Percentiles rank a stretch among this genome's conserved stretches.
These are phyloP conservation scores for Lasaia peninsularis DNA, from an alignment of 1,140 invertebrate species.

Conservation along the genomic window DNA sequence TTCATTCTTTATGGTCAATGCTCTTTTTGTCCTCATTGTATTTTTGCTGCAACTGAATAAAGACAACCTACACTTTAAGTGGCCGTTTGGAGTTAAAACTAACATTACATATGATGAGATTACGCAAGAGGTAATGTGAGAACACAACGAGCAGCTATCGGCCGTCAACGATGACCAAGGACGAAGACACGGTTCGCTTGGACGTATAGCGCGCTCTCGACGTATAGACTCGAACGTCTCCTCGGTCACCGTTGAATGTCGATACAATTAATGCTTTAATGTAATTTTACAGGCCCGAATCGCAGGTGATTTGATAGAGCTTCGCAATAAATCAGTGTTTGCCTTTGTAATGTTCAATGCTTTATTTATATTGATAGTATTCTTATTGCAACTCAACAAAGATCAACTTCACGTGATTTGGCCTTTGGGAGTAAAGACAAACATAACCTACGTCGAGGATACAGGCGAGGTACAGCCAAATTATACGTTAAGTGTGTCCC, in stretches of 20 bases:
- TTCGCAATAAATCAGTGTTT: slow-evolving; percentile 97
- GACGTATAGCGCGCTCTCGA: too few relatives aligned
- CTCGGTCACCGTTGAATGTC: slow-evolving; percentile 71
- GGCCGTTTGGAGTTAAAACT: slow-evolving; percentile 95
- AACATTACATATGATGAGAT: slow-evolving; percentile 94
- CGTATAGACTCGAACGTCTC: too few relatives aligned
- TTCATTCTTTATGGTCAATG: slow-evolving; percentile 98
- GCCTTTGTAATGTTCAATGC: slow-evolving; percentile 99
- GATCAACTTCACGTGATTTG: slow-evolving; percentile 96
- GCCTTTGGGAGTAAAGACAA: slow-evolving; percentile 95
- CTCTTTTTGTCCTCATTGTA: slow-evolving; percentile 98
- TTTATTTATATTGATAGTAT: slow-evolving; percentile 98
- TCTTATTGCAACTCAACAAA: slow-evolving; percentile 98
- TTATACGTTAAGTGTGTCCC: slow-evolving; percentile 64
- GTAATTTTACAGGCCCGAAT: slow-evolving; percentile 88
- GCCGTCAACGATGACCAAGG: slow-evolving; percentile 70
- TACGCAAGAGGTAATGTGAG: slow-evolving; percentile 89
- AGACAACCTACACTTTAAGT: slow-evolving; percentile 94
- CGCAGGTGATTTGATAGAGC: slow-evolving; percentile 91
- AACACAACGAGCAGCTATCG: slow-evolving; percentile 50
- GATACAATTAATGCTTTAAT: slow-evolving; percentile 65
- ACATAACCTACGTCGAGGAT: slow-evolving; percentile 94
- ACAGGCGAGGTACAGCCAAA: slow-evolving; percentile 87
- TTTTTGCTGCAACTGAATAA: slow-evolving; percentile 98
- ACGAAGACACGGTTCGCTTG: slow-evolving; percentile 24